Base-by-base conservation (phyloP, 2,797 vertebrate species). In the Sebastes jordani region DNA sequence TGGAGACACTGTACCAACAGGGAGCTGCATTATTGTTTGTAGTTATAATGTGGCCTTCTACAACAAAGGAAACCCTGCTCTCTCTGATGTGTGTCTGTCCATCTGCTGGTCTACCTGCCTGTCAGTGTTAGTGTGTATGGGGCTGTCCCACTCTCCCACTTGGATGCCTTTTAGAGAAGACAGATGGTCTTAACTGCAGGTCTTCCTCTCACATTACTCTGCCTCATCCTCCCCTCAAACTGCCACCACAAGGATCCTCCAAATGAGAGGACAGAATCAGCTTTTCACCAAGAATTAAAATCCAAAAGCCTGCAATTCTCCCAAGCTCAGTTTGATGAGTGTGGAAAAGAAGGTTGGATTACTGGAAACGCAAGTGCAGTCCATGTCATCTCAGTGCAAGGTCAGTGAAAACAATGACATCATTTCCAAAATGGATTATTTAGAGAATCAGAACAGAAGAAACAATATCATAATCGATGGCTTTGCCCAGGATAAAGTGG, bases 151-250 rank as follows among this genome's bases (percentile, higher is more conserved):
- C 34, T 74, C 23, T 78, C 80, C 78, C 69, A 75, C 55, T 78
- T 82, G 71, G 65, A 90, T 5, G 22, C 22, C 23, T 80, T 76
- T 61, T 62, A 64, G 22, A 80, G 61, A 27, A 18, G 77, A 95
- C 91, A 95, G 88, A 92, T 91, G 95, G 94, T 88, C 80, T 72
- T 73, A 87, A 88, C 89, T 88, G 85, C 78, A 93, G 85, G 81
- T 93, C 87, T 82, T 88, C 88, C 46, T 87, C 71, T 78, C 80
- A 71, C 65, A 75, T 60, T 80, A 71, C 59, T 83, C 65, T 32
- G 74, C 56, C 22, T 58, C 70, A 5, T 73, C 81, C 59, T 76
- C 87, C 82, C 87, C 91, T 89, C 74, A 87, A 85, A 87, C 77
- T 76, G 63, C 80, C 54, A 58, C 76, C 68, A 81, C 81, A 80